These are phyloP conservation scores for Antheraea pernyi DNA, from an alignment of 1,140 invertebrate genomes.

Conservation along the genomic window DNA sequence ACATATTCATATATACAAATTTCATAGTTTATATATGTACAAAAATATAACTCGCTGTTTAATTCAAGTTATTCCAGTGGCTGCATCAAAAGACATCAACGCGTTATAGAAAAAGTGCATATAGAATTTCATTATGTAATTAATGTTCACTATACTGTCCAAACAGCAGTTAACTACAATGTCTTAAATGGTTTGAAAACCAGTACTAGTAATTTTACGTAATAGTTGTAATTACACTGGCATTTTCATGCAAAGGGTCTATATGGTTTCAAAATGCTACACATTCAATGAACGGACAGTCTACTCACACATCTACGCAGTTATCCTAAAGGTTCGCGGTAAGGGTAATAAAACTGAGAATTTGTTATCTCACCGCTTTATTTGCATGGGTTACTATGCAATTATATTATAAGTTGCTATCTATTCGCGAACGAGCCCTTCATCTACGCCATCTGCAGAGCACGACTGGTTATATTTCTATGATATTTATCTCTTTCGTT, in stretches of 20 bases:
- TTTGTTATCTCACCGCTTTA: neutral
- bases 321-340: neutral
- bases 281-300: neutral
- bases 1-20: no score
- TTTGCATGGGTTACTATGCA: neutral
- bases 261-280: no score
- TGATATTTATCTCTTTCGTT: neutral
- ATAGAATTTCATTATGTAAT: neutral
- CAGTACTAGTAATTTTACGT: no score
- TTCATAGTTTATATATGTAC: no score
- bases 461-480: neutral
- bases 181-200: no score
- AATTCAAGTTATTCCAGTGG: no score
- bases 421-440: neutral
- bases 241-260: no score
- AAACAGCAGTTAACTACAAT: no score
- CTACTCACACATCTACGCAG: neutral
- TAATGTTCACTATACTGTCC: neutral
- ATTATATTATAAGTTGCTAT: conserved; percentile 1
- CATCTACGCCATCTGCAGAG: neutral
- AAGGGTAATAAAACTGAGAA: neutral
- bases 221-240: no score
- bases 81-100: neutral
- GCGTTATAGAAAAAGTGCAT: neutral
- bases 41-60: no score